Base-by-base conservation (phyloP, 2,113 vertebrate genomes). In the Pteropus alecto region DNA sequence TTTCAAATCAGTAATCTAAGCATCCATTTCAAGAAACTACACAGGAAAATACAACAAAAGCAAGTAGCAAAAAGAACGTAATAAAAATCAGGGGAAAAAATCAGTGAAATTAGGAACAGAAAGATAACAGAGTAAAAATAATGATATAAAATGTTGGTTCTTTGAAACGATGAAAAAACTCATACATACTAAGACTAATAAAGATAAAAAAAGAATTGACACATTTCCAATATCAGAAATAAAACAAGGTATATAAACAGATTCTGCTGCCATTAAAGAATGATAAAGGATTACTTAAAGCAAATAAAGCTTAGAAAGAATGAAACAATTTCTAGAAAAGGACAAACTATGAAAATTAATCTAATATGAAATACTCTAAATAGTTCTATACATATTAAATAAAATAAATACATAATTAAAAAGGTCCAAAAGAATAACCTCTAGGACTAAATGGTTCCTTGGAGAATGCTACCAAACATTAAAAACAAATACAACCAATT, bases 361-460 rank as follows among this genome's bases (percentile, higher is more conserved):
- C 28, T 15, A 81, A 85, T 86, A 81, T 67, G 65, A 95, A 96
- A 85, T 82, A 96, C 65, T 91, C 63, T 87, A 51, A 92, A 78
- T 60, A 93, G n/a, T 82, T 97, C 38, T 78, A 68, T 41, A 87
- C 19, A 30, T 87, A 70, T 87, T 91, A 96, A 96, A 96, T 94
- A 92, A 95, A 96, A 94, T 95, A 95, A 96, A 96, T 96, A 95
- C 28, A 74, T 81, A 96, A 70, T 58, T 65, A 91, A 93, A 87
- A 96, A 87, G n/a, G 26, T 93, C 61, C 6, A 61, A 33, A 91
- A 65, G 54, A 54, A 51, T 43, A 89, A n/a, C 7, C 68, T 68
- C 61, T 56, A 90, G 68, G 22, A 28, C 33, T 63, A 94, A 76
- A 58, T 70, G 26, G 22, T 63, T 94, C 60, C 63, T 89, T 90